A percentile compares a stretch with the other conserved stretches of the same genome.
Evolutionary conservation across 1,140 invertebrate genomes (phyloP).

Genomic region (Drosophila pandora): DNA sequence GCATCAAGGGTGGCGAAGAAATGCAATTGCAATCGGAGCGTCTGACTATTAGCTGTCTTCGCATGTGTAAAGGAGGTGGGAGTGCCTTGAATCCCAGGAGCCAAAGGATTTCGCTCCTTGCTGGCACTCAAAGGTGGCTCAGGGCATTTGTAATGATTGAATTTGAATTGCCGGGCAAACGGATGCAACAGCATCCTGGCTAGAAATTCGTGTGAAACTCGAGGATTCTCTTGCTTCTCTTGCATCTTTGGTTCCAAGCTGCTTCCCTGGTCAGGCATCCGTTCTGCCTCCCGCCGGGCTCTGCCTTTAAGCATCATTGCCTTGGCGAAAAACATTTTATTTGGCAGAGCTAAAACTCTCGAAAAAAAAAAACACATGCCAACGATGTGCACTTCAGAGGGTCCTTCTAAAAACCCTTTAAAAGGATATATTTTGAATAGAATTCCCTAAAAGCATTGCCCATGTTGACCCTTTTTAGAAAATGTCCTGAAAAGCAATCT

Average conservation of each 20-base stretch:
- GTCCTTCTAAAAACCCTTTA: too few relatives aligned
- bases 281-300: background rate
- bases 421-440: too few relatives aligned
- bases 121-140: constrained; percentile 53
- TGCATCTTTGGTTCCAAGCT: constrained; percentile 1
- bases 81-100: constrained; percentile 28
- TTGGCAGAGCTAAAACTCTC: constrained; percentile 5
- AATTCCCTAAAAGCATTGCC: too few relatives aligned
- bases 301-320: background rate
- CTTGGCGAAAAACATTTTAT: constrained; percentile 6
- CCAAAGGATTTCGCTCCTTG: background rate
- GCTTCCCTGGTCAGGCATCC: constrained; percentile 3
- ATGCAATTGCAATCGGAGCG: constrained; percentile 10
- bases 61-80: constrained; percentile 32
- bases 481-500: too few relatives aligned
- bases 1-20: constrained; percentile 18
- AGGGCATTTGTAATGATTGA: constrained; percentile 73
- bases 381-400: background rate
- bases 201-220: constrained; percentile 41
- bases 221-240: constrained; percentile 20
- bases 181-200: background rate
- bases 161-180: constrained; percentile 64
- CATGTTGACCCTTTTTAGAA: too few relatives aligned
- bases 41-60: constrained; percentile 50
- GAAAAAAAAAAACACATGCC: background rate